phyloP scores from a whole-genome alignment of 2,797 vertebrate species.

The Nothura maculosa region DNA sequence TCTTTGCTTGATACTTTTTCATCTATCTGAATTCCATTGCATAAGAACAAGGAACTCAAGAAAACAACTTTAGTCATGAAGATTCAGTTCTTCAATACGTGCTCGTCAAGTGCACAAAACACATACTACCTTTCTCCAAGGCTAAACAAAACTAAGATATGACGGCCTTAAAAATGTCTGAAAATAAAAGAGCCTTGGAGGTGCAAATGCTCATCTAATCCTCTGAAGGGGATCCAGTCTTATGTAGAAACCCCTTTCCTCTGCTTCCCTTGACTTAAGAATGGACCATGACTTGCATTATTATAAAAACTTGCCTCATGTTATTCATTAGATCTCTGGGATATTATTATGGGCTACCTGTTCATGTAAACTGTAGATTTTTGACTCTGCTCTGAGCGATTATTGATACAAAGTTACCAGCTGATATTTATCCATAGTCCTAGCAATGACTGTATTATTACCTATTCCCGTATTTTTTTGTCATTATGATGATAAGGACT shows the following conservation, averaged over 20 bases:
- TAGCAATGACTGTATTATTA: slow-evolving; percentile 51
- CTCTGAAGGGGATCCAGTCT: background rate
- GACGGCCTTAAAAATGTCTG: background rate
- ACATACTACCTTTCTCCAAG: background rate
- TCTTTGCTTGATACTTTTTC: background rate
- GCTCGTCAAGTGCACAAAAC: background rate
- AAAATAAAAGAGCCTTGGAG: background rate
- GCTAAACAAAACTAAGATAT: background rate
- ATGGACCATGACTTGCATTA: background rate
- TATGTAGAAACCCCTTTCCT: background rate
- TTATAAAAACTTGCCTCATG: background rate
- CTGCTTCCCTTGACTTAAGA: background rate
- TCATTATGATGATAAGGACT: slow-evolving; percentile 50
- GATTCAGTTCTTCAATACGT: background rate
- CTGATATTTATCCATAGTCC: slow-evolving; percentile 51
- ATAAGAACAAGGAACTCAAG: background rate
- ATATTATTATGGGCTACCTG: background rate
- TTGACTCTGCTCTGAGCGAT: background rate
- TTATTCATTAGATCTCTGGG: background rate
- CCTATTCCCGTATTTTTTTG: slow-evolving; percentile 61
- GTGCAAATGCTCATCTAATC: background rate
- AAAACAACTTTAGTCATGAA: background rate
- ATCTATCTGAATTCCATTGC: background rate
- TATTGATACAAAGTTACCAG: slow-evolving; percentile 38
- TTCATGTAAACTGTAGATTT: background rate